A percentile compares a stretch with the other conserved stretches of the same genome.
Evolutionary conservation across 2,888 invertebrate genomes (phyloP).

Genomic region (Sarcophaga variegata): DNA sequence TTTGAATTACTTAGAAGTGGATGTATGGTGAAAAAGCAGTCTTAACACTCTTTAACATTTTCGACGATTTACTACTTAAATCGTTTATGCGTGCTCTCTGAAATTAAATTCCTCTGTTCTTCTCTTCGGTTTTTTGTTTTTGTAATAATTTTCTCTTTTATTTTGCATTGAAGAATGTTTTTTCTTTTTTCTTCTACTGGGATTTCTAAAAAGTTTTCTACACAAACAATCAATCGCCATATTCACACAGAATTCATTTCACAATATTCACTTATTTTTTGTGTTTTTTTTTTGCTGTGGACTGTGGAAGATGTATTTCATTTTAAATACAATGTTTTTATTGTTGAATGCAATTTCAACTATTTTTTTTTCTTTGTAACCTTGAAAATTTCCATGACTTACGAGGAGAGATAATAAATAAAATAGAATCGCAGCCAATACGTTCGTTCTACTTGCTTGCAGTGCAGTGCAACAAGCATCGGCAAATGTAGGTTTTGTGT

Average conservation of each 20-base stretch:
- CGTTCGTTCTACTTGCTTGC: slow-evolving; percentile 14
- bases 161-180: background rate
- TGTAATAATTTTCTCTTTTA: background rate
- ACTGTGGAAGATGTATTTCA: slow-evolving; percentile 10
- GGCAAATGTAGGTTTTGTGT: background rate
- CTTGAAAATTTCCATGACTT: slow-evolving; percentile 70
- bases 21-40: too few relatives aligned
- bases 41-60: too few relatives aligned
- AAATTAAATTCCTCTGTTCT: background rate
- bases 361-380: slow-evolving; percentile 53
- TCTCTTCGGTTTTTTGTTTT: background rate
- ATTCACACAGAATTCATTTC: background rate
- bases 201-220: background rate
- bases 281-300: background rate
- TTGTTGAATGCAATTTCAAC: slow-evolving; percentile 56
- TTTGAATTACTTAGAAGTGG: too few relatives aligned
- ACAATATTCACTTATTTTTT: too few relatives aligned
- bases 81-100: too few relatives aligned
- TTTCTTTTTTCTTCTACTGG: background rate
- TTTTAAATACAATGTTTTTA: background rate
- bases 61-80: too few relatives aligned
- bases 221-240: background rate
- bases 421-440: slow-evolving; percentile 1
- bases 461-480: slow-evolving; percentile 14
- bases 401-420: slow-evolving; percentile 63